Base-by-base conservation (phyloP, 2,888 invertebrate genomes). In the Drosophila demipolita region DNA sequence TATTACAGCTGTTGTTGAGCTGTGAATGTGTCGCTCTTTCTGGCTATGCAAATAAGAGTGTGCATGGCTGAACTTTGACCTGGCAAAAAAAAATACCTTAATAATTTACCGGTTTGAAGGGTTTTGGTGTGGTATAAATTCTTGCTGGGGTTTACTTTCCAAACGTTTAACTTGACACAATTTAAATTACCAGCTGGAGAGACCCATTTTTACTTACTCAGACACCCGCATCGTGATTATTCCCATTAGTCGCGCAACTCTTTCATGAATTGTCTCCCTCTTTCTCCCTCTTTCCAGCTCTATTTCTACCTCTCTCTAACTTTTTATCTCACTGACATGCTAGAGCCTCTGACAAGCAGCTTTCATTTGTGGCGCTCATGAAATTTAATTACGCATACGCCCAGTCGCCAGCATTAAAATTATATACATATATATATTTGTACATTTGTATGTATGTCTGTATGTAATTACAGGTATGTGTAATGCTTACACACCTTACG, bases 301-400 rank as follows among this genome's bases (percentile, higher is more conserved):
- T 32, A 1, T 4, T 1, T 32, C 23, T 6, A 17, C 12, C 17
- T 20, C 26, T 33, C 11, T 23, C 23, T 8, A 11, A 12, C 7
- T 42, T n/a, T 23, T 15, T 23, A 45, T 35, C 8, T 12, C 12
- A 32, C 9, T 38, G 12, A 3, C n/a, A 8, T 12, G 55, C 38
- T 55, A 2, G 26, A 38, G 26, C 20, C 48, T 49, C 63, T 67
- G 71, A 54, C 78, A 81, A 66, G 71, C 89, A 84, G 67, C 61
- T 81, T 89, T 68, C 78, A 61, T 83, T 83, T 69, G 80, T 61
- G 69, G 42, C 23, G 29, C 57, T 65, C 57, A 58, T 78, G 66
- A 76, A 89, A 90, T 87, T 87, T 89, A 90, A 87, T 87, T 90
- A 89, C 89, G 89, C 77, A 81, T 81, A 77, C 86, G 87, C 77